A percentile compares a stretch with the other conserved stretches of the same genome.
Conservation (phyloP, 2,797 vertebrate genomes). For the Aphelocoma californica region DNA sequence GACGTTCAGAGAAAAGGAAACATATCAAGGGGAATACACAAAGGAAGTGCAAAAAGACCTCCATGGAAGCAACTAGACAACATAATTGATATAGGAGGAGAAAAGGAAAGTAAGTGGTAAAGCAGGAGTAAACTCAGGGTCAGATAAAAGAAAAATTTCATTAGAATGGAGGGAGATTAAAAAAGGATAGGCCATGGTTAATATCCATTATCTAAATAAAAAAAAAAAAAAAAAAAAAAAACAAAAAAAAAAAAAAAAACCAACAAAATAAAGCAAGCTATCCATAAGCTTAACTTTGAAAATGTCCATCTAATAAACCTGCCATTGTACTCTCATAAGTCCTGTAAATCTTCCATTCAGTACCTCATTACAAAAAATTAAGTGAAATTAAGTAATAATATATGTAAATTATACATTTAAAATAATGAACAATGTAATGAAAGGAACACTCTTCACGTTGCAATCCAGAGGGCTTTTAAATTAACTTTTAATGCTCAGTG, state of each 20-base stretch:
- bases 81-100: not conserved
- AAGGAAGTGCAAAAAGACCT: not conserved
- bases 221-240: not conserved
- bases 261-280: not conserved
- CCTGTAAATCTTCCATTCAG: not conserved
- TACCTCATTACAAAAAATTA: slow-evolving; percentile 8
- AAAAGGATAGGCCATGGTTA: not conserved
- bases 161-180: not conserved
- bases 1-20: not conserved
- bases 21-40: not conserved
- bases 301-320: not conserved
- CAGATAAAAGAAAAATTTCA: not conserved
- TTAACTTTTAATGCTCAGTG: not conserved
- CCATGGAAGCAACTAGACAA: not conserved
- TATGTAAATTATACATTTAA: slow-evolving; percentile 38
- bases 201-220: not conserved
- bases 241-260: not conserved
- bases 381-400: slow-evolving; percentile 6
- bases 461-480: slow-evolving; percentile 19
- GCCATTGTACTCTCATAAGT: not conserved
- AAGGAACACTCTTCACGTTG: not conserved
- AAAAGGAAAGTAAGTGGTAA: not conserved
- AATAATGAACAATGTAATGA: slow-evolving; percentile 37
- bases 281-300: not conserved
- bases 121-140: not conserved